These are phyloP conservation scores for Oryzias javanicus DNA, from an alignment of 2,113 vertebrate species.

Conservation along the genomic window DNA sequence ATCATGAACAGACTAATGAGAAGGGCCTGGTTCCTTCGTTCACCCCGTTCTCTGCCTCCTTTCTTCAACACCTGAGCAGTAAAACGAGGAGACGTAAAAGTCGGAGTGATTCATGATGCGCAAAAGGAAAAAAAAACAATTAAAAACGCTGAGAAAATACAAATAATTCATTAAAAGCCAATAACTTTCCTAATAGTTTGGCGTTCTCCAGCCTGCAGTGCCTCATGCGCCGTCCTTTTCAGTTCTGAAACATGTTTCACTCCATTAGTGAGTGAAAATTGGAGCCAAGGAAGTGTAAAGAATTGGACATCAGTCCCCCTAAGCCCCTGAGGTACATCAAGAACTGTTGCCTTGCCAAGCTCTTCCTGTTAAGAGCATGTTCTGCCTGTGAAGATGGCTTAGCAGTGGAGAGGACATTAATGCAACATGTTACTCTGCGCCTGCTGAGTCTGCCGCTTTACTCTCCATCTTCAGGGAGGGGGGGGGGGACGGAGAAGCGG, in stretches of 20 bases:
- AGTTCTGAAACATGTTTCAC: conserved; percentile 56
- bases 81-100: conserved; percentile 11
- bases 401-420: conserved; percentile 40
- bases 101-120: too few relatives aligned
- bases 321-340: conserved; percentile 56
- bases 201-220: conserved; percentile 2
- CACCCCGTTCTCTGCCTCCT: not conserved
- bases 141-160: conserved; percentile 24
- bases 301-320: conserved; percentile 60
- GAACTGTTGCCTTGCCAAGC: conserved; percentile 40
- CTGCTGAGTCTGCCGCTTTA: conserved; percentile 5
- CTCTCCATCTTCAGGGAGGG: conserved; percentile 9
- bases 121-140: too few relatives aligned
- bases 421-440: conserved; percentile 42
- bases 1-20: conserved; percentile 63
- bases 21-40: conserved; percentile 15
- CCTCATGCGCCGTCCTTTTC: conserved; percentile 16
- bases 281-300: conserved; percentile 63
- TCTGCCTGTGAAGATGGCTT: conserved; percentile 44
- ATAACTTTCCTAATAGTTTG: conserved; percentile 15
- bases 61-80: conserved; percentile 20
- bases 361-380: conserved; percentile 52
- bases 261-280: conserved; percentile 70
- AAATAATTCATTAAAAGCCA: conserved; percentile 54
- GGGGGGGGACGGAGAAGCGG: not conserved